Conservation (phyloP, 1,140 invertebrate genomes). For the Camponotus pennsylvanicus region DNA sequence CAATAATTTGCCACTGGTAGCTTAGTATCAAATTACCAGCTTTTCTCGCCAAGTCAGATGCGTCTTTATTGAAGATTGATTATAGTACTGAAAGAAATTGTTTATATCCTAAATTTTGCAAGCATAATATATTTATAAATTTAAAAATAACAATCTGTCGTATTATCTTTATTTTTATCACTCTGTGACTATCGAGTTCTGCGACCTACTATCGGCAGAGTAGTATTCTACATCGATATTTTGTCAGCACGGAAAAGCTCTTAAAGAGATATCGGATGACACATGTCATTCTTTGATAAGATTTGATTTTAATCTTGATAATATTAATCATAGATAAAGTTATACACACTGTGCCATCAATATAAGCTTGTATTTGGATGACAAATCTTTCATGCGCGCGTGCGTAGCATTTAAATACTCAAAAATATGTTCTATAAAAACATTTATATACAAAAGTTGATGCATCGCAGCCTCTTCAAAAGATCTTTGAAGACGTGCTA, state of each 20-base stretch:
- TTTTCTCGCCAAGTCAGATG: slow-evolving; percentile 30
- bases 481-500: not conserved
- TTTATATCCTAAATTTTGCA: not conserved
- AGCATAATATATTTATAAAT: not conserved
- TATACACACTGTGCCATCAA: not conserved
- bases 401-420: not conserved
- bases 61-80: slow-evolving; percentile 35
- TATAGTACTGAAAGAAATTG: not conserved
- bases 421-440: not conserved
- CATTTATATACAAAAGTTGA: not conserved
- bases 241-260: not conserved
- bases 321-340: not conserved
- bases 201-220: slow-evolving; percentile 32
- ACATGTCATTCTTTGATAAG: not conserved
- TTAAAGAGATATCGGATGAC: not conserved
- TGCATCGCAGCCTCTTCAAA: not conserved
- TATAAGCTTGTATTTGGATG: not conserved
- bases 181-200: not conserved
- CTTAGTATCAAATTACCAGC: slow-evolving; percentile 38
- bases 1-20: slow-evolving; percentile 38
- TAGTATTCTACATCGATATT: slow-evolving; percentile 31
- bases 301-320: not conserved
- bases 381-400: not conserved
- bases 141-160: not conserved
- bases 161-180: not conserved